phyloP scores from a whole-genome alignment of 1,140 invertebrate species.

The Pogonomyrmex barbatus region DNA sequence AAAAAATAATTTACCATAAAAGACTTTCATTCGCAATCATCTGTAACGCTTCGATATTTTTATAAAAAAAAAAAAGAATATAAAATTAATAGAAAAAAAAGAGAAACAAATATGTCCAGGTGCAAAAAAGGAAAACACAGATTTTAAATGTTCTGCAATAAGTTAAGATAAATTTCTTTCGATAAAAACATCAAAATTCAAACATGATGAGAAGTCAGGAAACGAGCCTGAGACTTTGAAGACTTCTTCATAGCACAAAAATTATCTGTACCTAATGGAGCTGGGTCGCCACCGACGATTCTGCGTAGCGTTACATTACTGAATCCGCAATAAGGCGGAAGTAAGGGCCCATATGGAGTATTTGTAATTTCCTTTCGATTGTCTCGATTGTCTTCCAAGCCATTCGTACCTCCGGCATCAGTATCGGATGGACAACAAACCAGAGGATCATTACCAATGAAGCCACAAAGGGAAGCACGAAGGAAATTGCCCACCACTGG shows the following conservation, averaged over 20 bases:
- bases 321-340: constrained; percentile 77
- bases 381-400: neutral
- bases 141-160: neutral
- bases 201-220: neutral
- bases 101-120: neutral
- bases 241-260: neutral
- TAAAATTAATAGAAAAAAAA: neutral
- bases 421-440: constrained; percentile 85
- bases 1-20: neutral
- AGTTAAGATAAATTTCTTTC: neutral
- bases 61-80: neutral
- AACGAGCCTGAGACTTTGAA: neutral
- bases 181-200: neutral
- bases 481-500: constrained; percentile 81
- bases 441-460: constrained; percentile 84
- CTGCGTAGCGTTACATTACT: constrained; percentile 69
- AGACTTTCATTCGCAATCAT: neutral
- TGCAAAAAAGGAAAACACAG: neutral
- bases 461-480: constrained; percentile 86
- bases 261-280: constrained; percentile 73
- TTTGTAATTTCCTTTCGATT: neutral
- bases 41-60: neutral
- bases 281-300: constrained; percentile 77
- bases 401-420: neutral
- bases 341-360: constrained; percentile 56